phyloP scores from a whole-genome alignment of 2,797 vertebrate genomes.

The Champsocephalus esox region DNA sequence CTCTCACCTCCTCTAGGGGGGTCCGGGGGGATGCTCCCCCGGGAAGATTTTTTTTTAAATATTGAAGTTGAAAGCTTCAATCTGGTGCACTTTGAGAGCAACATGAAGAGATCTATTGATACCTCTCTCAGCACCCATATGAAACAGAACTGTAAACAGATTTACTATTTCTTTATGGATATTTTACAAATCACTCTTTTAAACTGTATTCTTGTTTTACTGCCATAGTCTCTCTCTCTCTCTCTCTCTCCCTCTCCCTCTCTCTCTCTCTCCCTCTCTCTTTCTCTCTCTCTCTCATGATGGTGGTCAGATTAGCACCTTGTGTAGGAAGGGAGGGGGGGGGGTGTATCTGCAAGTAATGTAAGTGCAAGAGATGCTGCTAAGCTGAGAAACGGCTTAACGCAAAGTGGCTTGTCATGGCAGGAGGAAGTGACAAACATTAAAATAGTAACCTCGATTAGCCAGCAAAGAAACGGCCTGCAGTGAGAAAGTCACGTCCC shows the following conservation, averaged over 20 bases:
- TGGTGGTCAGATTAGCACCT: constrained; percentile 75
- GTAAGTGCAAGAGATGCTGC: constrained; percentile 67
- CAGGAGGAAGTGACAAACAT: constrained; percentile 84
- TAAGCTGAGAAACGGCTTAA: constrained; percentile 83
- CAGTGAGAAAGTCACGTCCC: neutral
- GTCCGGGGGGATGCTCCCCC: too few species aligned
- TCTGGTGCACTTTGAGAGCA: too few species aligned
- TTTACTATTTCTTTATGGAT: too few species aligned
- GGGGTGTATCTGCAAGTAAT: constrained; percentile 25
- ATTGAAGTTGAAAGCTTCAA: too few species aligned
- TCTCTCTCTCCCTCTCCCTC: neutral
- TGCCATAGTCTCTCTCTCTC: too few species aligned
- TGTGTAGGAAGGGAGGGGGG: constrained; percentile 47
- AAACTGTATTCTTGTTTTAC: too few species aligned
- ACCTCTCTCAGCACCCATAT: too few species aligned
- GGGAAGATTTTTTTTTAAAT: too few species aligned
- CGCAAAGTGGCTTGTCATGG: constrained; percentile 85
- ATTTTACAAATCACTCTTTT: too few species aligned
- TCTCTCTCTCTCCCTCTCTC: constrained; percentile 41
- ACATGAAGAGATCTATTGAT: too few species aligned
- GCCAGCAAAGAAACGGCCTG: constrained; percentile 62
- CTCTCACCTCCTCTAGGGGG: too few species aligned
- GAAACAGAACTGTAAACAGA: too few species aligned
- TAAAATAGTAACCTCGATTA: constrained; percentile 85
- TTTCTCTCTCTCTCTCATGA: constrained; percentile 45